These are phyloP conservation scores for Sceloporus tristichus DNA, from an alignment of 2,113 vertebrate species.

Conservation along the genomic window DNA sequence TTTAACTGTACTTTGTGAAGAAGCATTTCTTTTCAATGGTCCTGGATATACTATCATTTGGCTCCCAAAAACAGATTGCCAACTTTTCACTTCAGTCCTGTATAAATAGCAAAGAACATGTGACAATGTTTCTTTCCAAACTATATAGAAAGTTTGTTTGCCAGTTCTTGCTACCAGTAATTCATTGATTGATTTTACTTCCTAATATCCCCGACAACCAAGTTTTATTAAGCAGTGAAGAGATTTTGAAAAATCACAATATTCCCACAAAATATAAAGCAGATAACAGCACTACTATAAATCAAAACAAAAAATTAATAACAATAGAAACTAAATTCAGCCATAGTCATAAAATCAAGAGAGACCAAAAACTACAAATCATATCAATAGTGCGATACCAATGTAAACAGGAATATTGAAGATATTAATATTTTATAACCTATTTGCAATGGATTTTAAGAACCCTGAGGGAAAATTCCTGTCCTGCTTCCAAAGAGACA, in stretches of 20 bases:
- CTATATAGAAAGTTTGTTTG: background rate
- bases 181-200: background rate
- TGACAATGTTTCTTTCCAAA: background rate
- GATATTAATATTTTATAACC: background rate
- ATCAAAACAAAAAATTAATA: background rate
- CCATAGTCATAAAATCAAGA: background rate
- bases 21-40: background rate
- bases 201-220: background rate
- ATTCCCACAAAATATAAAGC: background rate
- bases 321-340: background rate
- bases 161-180: background rate
- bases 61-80: background rate
- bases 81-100: background rate
- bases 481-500: background rate
- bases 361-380: background rate
- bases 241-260: no score
- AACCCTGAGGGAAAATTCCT: background rate
- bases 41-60: no score
- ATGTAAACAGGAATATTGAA: background rate
- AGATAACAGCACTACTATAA: background rate
- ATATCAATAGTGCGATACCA: no score
- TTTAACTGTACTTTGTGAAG: background rate
- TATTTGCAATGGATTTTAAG: background rate
- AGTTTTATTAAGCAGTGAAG: background rate
- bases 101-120: no score